Percentiles rank a stretch among this genome's conserved stretches.
phyloP scores from a whole-genome alignment of 1,140 invertebrate genomes.

The Pogonognathellus flavescens region DNA sequence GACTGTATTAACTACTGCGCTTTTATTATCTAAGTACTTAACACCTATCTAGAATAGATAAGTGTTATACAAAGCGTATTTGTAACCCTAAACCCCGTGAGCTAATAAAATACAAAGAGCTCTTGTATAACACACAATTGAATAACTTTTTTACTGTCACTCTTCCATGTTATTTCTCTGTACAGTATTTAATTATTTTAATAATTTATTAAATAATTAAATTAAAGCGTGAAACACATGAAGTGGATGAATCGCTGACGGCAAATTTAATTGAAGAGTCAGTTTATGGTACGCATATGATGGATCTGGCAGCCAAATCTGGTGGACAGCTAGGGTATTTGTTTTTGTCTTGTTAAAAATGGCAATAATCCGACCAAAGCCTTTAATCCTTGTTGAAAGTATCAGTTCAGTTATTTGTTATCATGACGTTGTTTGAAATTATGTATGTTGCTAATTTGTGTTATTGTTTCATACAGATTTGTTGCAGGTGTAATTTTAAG shows the following conservation, averaged over 20 bases:
- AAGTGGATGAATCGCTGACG: slow-evolving; percentile 62
- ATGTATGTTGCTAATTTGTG: background rate
- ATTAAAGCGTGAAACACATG: slow-evolving; percentile 65
- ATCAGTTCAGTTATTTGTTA: background rate
- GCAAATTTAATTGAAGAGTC: slow-evolving; percentile 62
- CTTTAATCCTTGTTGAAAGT: background rate
- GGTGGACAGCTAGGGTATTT: slow-evolving; percentile 93
- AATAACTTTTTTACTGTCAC: background rate
- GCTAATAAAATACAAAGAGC: too few species aligned
- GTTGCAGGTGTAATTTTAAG: slow-evolving; percentile 71
- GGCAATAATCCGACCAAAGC: slow-evolving; percentile 55
- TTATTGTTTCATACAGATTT: slow-evolving; percentile 67
- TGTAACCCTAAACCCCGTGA: too few species aligned
- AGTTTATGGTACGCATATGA: slow-evolving; percentile 57
- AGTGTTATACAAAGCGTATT: too few species aligned
- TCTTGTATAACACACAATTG: background rate
- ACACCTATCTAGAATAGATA: background rate
- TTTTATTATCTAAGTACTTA: too few species aligned
- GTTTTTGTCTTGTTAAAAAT: slow-evolving; percentile 67
- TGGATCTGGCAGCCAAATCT: slow-evolving; percentile 78
- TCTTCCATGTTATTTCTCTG: background rate
- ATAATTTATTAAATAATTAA: slow-evolving; percentile 59
- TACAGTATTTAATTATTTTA: background rate
- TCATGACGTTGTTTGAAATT: background rate
- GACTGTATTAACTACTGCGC: too few species aligned